These are phyloP conservation scores for Rana temporaria DNA, from an alignment of 2,113 vertebrate genomes.

Conservation along the genomic window DNA sequence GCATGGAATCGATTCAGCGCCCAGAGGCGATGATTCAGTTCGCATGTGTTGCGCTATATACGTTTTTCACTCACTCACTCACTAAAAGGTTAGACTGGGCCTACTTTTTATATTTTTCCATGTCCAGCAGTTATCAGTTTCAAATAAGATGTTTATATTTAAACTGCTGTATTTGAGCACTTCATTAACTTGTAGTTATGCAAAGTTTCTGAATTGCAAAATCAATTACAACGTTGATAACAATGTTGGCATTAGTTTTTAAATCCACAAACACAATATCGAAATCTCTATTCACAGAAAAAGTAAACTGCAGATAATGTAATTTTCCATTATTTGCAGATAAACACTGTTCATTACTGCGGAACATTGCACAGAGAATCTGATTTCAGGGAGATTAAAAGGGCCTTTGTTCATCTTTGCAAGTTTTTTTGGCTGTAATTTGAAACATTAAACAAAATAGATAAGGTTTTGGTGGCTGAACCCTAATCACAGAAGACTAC, in stretches of 20 bases:
- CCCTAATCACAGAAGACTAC: not conserved
- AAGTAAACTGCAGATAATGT: constrained; percentile 26
- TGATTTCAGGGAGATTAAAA: constrained; percentile 19
- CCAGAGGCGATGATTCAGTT: too few relatives aligned
- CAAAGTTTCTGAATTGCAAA: constrained; percentile 16
- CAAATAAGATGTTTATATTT: constrained; percentile 1
- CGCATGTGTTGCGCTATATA: too few relatives aligned
- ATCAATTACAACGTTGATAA: constrained; percentile 7
- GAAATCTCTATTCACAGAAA: not conserved
- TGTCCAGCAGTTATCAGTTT: constrained; percentile 15
- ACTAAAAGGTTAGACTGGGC: too few relatives aligned
- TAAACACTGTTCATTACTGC: not conserved
- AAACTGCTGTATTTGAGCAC: constrained; percentile 30
- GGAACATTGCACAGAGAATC: not conserved
- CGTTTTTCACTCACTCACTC: too few relatives aligned
- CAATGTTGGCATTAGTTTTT: constrained; percentile 4
- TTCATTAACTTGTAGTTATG: constrained; percentile 8
- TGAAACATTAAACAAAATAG: constrained; percentile 1
- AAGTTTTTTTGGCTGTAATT: not conserved
- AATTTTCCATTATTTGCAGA: constrained; percentile 44
- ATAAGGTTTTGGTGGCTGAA: not conserved
- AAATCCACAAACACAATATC: constrained; percentile 9
- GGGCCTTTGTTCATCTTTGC: not conserved
- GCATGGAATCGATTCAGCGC: too few relatives aligned
- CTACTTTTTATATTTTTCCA: not conserved